phyloP scores from a whole-genome alignment of 2,797 vertebrate species.

The Buphagus erythrorhynchus region DNA sequence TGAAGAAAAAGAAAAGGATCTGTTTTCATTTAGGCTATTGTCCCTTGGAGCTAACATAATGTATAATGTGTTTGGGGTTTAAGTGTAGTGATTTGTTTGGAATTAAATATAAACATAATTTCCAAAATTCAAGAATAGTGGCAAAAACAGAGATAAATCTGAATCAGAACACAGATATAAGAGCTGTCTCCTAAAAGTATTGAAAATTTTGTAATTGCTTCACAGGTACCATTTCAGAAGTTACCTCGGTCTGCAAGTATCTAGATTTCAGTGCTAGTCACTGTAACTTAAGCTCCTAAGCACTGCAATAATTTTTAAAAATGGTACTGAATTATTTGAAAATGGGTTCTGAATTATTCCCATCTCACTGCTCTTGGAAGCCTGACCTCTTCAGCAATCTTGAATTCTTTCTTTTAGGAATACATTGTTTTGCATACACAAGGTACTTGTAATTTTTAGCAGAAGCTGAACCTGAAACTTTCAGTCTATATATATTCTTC shows the following conservation, averaged over 20 bases:
- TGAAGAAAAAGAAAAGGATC: constrained; percentile 47
- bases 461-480: neutral
- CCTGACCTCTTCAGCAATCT: neutral
- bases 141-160: neutral
- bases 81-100: neutral
- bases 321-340: neutral
- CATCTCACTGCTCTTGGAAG: neutral
- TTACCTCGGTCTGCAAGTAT: neutral
- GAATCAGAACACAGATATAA: neutral
- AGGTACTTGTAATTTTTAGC: neutral
- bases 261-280: neutral
- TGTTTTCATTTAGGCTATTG: constrained; percentile 69
- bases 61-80: constrained; percentile 30
- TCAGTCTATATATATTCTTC: neutral
- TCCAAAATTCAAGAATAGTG: neutral
- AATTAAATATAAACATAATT: constrained; percentile 29
- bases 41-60: constrained; percentile 34
- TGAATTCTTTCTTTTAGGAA: neutral
- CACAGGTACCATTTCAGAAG: neutral
- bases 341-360: neutral
- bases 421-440: neutral
- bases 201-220: neutral
- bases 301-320: neutral
- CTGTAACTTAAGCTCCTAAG: neutral
- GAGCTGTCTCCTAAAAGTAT: neutral